These are phyloP conservation scores for Leucozona laternaria DNA, from an alignment of 2,888 invertebrate genomes.

Conservation along the genomic window DNA sequence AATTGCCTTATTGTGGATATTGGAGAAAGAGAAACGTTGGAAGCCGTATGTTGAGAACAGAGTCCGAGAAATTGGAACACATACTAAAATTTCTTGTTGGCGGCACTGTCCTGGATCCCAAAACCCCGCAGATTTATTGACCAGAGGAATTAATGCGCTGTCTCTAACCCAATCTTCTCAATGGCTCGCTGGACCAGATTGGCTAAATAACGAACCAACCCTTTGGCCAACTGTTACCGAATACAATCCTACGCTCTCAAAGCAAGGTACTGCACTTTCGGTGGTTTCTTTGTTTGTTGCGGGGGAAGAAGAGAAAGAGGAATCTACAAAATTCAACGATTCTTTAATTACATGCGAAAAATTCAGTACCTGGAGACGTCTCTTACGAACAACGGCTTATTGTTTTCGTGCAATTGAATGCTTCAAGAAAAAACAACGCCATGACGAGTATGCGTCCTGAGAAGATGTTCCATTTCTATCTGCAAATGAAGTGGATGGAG, in stretches of 20 bases:
- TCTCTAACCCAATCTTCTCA: no score
- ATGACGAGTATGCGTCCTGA: background rate
- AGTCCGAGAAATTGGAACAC: constrained; percentile 36
- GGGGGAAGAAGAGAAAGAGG: constrained; percentile 20
- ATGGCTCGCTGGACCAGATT: constrained; percentile 28
- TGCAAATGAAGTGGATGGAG: constrained; percentile 4
- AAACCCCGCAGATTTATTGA: constrained; percentile 9
- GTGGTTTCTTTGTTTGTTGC: constrained; percentile 23
- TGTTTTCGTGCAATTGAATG: background rate
- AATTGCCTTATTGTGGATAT: no score
- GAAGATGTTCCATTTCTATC: background rate
- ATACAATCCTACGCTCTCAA: no score
- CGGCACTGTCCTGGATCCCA: constrained; percentile 1
- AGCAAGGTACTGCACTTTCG: background rate
- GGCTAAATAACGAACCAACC: background rate
- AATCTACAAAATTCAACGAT: constrained; percentile 9
- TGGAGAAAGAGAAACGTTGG: no score
- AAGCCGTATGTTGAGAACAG: constrained; percentile 34
- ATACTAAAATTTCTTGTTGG: constrained; percentile 32
- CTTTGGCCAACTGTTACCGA: background rate
- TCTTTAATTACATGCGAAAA: constrained; percentile 16
- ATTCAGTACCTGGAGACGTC: constrained; percentile 15
- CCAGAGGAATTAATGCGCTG: no score
- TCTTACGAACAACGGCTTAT: background rate
- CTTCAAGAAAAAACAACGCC: constrained; percentile 1